A percentile compares a stretch with the other conserved stretches of the same genome.
Evolutionary conservation across 1,140 invertebrate genomes (phyloP).

Genomic region (Penaeus indicus): DNA sequence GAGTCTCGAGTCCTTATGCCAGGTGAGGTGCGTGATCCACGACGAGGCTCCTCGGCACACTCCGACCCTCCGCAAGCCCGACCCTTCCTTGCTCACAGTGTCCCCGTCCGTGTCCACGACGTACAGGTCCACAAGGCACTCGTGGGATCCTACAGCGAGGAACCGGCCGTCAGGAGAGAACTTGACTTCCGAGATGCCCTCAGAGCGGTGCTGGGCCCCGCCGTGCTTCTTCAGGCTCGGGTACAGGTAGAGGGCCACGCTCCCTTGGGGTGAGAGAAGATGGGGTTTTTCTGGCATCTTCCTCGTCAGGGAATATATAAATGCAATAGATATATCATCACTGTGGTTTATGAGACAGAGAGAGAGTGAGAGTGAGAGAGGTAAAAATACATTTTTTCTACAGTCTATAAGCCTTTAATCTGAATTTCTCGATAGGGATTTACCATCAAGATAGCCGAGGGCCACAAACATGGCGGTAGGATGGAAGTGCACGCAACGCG

Average conservation of each 20-base stretch:
- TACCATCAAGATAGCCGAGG: conserved; percentile 65
- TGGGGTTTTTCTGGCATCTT: not conserved
- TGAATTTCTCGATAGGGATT: not conserved
- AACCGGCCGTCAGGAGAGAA: conserved; percentile 63
- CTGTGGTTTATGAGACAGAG: too few species aligned
- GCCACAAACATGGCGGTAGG: conserved; percentile 45
- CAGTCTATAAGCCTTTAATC: too few species aligned
- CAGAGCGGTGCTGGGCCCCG: conserved; percentile 57
- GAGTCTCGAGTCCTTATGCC: conserved; percentile 59
- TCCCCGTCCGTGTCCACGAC: conserved; percentile 60
- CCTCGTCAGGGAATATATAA: not conserved
- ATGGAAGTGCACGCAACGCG: conserved; percentile 57
- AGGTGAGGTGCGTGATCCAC: conserved; percentile 62
- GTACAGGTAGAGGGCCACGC: conserved; percentile 53
- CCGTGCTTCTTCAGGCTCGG: conserved; percentile 48
- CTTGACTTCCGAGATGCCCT: conserved; percentile 59
- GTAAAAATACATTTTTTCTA: too few species aligned
- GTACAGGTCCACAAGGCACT: conserved; percentile 63
- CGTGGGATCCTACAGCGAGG: conserved; percentile 64
- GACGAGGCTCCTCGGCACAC: conserved; percentile 59
- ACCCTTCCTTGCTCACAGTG: conserved; percentile 45
- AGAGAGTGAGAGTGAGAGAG: too few species aligned
- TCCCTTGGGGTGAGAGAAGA: conserved; percentile 37
- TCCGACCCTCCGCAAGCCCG: conserved; percentile 53
- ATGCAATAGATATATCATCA: too few species aligned